phyloP scores from a whole-genome alignment of 2,113 vertebrate species.

The Clinocottus analis region DNA sequence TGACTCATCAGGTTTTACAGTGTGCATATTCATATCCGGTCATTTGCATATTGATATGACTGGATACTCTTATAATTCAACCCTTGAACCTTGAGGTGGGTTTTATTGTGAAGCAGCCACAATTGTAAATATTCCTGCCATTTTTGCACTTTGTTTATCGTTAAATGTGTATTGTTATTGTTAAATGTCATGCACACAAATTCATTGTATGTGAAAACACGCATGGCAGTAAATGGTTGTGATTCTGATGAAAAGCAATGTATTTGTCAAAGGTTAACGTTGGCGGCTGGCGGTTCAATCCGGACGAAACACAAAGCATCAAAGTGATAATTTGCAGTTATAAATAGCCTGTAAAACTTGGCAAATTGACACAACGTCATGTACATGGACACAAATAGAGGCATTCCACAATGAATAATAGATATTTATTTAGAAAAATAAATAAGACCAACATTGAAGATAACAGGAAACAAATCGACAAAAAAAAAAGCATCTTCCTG shows the following conservation, averaged over 20 bases:
- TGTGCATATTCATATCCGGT: too few relatives aligned
- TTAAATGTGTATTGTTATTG: too few relatives aligned
- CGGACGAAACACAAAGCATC: neutral
- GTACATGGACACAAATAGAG: neutral
- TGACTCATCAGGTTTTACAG: too few relatives aligned
- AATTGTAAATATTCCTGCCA: too few relatives aligned
- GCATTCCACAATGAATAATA: neutral
- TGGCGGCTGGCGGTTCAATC: neutral
- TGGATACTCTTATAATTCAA: too few relatives aligned
- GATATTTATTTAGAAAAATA: constrained; percentile 70
- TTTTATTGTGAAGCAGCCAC: neutral
- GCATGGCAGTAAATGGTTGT: too few relatives aligned
- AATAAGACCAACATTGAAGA: constrained; percentile 45
- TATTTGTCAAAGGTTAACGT: neutral
- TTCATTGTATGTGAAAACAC: too few relatives aligned
- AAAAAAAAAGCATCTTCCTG: neutral
- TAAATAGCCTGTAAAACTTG: neutral
- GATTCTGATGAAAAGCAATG: neutral
- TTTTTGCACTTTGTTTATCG: too few relatives aligned
- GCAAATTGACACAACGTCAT: neutral
- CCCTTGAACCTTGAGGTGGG: too few relatives aligned
- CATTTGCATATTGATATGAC: too few relatives aligned
- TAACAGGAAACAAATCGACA: constrained; percentile 37
- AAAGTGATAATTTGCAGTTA: neutral
- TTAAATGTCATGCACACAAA: too few relatives aligned